phyloP scores from a whole-genome alignment of 2,797 vertebrate species.

The Esox masquinongy region DNA sequence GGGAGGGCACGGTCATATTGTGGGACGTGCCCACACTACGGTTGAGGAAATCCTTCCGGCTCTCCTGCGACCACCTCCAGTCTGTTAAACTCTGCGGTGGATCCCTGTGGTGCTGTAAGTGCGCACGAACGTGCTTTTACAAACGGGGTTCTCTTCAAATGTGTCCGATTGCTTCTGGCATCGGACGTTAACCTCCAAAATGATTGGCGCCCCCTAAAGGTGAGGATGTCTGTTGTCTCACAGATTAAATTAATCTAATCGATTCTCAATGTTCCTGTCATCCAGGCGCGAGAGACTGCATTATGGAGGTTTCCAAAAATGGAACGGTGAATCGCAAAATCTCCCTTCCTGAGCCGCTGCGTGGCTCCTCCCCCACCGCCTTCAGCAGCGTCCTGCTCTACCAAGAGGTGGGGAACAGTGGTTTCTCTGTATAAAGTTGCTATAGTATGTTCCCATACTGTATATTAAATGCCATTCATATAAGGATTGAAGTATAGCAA shows the following conservation, averaged over 20 bases:
- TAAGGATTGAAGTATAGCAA: too few relatives aligned
- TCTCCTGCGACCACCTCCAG: constrained; percentile 76
- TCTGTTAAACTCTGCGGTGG: constrained; percentile 72
- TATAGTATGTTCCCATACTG: too few relatives aligned
- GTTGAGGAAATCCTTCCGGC: constrained; percentile 72
- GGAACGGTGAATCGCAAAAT: constrained; percentile 69
- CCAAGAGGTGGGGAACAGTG: constrained; percentile 64
- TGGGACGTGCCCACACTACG: constrained; percentile 88
- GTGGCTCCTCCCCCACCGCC: constrained; percentile 26
- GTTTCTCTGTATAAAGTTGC: not conserved
- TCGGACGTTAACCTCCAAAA: too few relatives aligned
- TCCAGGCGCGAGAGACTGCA: constrained; percentile 78
- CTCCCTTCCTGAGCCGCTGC: constrained; percentile 67
- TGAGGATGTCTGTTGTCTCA: too few relatives aligned
- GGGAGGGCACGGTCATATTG: constrained; percentile 83
- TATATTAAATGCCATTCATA: too few relatives aligned
- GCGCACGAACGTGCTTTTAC: not conserved
- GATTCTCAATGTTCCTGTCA: not conserved
- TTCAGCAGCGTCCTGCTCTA: constrained; percentile 74
- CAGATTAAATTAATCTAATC: not conserved
- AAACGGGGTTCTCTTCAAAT: not conserved
- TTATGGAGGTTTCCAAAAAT: constrained; percentile 75
- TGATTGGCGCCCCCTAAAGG: too few relatives aligned
- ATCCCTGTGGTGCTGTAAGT: constrained; percentile 93
- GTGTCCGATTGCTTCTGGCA: not conserved